Conservation (phyloP, 1,140 invertebrate genomes). For the Tetramorium alpestre region DNA sequence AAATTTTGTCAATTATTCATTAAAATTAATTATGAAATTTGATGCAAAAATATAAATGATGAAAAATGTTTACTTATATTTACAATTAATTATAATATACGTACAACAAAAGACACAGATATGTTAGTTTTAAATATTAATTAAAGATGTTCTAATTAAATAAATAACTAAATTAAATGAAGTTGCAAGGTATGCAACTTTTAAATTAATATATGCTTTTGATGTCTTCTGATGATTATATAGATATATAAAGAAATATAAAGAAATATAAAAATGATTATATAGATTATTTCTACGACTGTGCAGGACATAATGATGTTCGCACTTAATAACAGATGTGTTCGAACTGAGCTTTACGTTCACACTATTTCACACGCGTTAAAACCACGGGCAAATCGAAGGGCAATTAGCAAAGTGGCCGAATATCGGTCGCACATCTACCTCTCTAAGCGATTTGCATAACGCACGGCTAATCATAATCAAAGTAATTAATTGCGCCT, state of each 20-base stretch:
- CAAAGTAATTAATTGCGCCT: conserved; percentile 70
- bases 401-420: conserved; percentile 65
- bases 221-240: background rate
- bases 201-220: background rate
- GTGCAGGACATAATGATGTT: background rate
- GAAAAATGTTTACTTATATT: background rate
- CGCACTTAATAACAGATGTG: background rate
- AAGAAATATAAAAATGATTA: too few species aligned
- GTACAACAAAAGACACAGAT: background rate
- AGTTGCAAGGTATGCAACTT: background rate
- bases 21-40: background rate
- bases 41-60: background rate
- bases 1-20: background rate
- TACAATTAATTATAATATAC: background rate
- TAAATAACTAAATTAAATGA: background rate
- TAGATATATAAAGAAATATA: too few species aligned
- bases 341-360: conserved; percentile 21
- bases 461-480: conserved; percentile 56
- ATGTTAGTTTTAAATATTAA: background rate
- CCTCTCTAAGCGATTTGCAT: conserved; percentile 5
- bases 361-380: conserved; percentile 12
- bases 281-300: background rate
- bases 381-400: conserved; percentile 55
- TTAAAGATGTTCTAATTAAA: background rate
- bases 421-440: conserved; percentile 7